These are phyloP conservation scores for Herpetotheres cachinnans DNA, from an alignment of 2,113 vertebrate species.

Conservation along the genomic window DNA sequence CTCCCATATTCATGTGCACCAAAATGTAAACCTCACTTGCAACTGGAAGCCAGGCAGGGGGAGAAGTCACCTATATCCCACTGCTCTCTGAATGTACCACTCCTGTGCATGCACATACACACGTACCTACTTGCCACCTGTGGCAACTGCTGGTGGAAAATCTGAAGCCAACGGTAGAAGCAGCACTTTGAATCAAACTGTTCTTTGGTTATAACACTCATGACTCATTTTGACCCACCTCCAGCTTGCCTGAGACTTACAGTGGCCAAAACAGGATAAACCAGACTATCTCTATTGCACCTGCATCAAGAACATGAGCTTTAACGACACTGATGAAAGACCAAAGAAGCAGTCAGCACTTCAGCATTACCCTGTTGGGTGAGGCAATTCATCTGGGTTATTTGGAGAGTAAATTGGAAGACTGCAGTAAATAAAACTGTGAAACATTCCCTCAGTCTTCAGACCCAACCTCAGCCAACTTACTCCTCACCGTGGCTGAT, in stretches of 20 bases:
- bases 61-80: neutral
- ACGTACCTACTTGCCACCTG: neutral
- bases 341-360: neutral
- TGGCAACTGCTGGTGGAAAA: neutral
- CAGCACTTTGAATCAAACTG: neutral
- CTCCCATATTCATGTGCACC: neutral
- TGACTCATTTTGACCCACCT: neutral
- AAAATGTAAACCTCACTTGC: neutral
- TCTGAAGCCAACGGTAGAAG: neutral
- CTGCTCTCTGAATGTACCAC: neutral
- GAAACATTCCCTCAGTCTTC: neutral
- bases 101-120: neutral
- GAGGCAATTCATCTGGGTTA: neutral
- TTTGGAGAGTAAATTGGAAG: neutral
- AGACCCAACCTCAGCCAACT: neutral
- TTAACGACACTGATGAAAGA: neutral
- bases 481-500: neutral
- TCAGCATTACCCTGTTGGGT: neutral
- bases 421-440: neutral
- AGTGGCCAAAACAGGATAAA: neutral
- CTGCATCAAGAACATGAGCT: neutral
- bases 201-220: neutral
- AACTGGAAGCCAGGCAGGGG: neutral
- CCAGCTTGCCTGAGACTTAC: neutral
- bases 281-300: neutral